Conservation (phyloP, 1,140 invertebrate genomes). For the Linepithema humile region DNA sequence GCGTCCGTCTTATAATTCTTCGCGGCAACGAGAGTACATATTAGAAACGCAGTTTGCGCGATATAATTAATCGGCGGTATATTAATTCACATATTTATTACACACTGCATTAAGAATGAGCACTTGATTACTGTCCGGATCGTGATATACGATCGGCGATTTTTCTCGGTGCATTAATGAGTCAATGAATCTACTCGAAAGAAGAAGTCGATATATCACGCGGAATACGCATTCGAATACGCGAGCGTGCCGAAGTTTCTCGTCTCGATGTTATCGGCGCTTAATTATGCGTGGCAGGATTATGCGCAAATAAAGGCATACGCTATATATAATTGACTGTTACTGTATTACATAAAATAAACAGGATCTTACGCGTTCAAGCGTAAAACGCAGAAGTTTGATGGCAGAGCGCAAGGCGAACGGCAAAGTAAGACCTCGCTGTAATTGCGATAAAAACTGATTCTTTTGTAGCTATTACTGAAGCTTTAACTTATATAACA, state of each 20-base stretch:
- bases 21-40: conserved; percentile 30
- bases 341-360: conserved; percentile 40
- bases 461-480: not conserved
- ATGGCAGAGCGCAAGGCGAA: not conserved
- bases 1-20: conserved; percentile 62
- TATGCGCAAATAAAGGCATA: conserved; percentile 30
- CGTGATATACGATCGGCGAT: conserved; percentile 68
- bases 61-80: conserved; percentile 71
- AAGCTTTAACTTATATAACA: not conserved
- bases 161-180: conserved; percentile 71
- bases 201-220: conserved; percentile 71
- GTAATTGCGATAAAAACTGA: not conserved
- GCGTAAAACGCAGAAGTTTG: not conserved
- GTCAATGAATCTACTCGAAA: conserved; percentile 70
- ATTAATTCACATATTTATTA: conserved; percentile 73
- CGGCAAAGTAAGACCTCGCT: not conserved
- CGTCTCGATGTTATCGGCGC: conserved; percentile 47
- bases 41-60: conserved; percentile 52
- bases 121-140: conserved; percentile 67
- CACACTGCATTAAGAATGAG: conserved; percentile 67
- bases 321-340: conserved; percentile 38
- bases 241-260: conserved; percentile 43
- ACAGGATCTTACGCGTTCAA: conserved; percentile 21
- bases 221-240: conserved; percentile 4
- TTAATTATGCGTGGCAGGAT: conserved; percentile 43